These are phyloP conservation scores for Homarus americanus DNA, from an alignment of 1,140 invertebrate genomes.

Conservation along the genomic window DNA sequence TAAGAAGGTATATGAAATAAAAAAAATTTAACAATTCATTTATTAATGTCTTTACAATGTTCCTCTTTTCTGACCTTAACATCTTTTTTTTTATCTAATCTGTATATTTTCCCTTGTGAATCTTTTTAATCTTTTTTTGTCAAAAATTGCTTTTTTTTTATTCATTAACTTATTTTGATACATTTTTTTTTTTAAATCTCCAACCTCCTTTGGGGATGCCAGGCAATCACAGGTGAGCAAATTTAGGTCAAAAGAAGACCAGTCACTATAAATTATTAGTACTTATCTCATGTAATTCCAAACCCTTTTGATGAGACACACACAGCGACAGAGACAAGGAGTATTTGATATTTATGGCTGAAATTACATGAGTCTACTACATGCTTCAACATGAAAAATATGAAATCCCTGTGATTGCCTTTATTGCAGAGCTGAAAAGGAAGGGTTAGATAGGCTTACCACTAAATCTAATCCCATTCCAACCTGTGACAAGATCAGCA, in stretches of 20 bases:
- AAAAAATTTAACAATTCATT: not conserved
- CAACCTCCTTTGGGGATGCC: conserved; percentile 3
- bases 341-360: not conserved
- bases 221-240: not conserved
- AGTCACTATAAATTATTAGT: not conserved
- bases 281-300: conserved; percentile 5
- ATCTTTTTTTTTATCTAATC: conserved; percentile 5
- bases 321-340: too few relatives aligned
- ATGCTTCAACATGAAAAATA: not conserved
- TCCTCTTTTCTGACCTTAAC: conserved; percentile 14
- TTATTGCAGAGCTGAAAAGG: conserved; percentile 7
- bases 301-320: not conserved
- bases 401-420: not conserved
- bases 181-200: not conserved
- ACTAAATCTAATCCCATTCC: conserved; percentile 18
- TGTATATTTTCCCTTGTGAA: not conserved
- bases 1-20: not conserved
- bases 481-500: conserved; percentile 8
- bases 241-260: not conserved
- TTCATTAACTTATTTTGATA: not conserved
- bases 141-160: not conserved
- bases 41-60: conserved; percentile 5
- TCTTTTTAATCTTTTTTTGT: not conserved
- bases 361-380: not conserved
- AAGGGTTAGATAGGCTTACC: conserved; percentile 6